Conservation (phyloP, 2,888 invertebrate genomes). For the Eretmocerus hayati region DNA sequence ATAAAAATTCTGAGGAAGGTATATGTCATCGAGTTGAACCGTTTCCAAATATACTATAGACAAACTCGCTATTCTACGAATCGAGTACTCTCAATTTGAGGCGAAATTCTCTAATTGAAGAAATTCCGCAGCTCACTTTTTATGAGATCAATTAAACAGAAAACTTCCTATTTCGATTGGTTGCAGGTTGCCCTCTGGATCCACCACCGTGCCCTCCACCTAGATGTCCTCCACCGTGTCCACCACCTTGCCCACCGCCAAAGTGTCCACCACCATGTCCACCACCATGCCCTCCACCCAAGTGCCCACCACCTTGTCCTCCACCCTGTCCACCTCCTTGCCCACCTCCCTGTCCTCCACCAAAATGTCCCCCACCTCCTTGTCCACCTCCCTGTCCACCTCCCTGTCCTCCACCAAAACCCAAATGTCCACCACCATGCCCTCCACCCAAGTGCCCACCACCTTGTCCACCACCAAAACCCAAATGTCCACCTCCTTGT, state of each 20-base stretch:
- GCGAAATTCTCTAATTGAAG: no score
- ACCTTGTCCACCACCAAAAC: conserved; percentile 18
- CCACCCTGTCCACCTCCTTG: conserved; percentile 2
- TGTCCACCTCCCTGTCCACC: background rate
- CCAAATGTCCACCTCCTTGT: conserved; percentile 10
- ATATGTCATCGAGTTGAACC: no score
- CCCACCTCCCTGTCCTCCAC: background rate
- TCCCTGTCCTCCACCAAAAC: background rate
- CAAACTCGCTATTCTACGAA: no score
- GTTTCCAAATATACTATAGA: no score
- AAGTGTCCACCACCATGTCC: background rate
- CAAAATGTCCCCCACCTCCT: background rate
- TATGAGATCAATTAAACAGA: no score
- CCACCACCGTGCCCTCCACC: conserved; percentile 1
- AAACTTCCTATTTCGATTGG: no score
- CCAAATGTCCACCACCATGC: background rate
- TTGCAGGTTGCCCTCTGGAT: background rate
- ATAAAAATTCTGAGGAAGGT: no score
- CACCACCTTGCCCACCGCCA: background rate
- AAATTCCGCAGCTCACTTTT: background rate
- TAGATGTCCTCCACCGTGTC: conserved; percentile 1
- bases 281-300: background rate
- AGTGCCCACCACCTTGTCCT: background rate
- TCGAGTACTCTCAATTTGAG: no score
- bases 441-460: conserved; percentile 17